Conservation (phyloP, 2,113 vertebrate genomes). For the Coptodon bakossiorum region DNA sequence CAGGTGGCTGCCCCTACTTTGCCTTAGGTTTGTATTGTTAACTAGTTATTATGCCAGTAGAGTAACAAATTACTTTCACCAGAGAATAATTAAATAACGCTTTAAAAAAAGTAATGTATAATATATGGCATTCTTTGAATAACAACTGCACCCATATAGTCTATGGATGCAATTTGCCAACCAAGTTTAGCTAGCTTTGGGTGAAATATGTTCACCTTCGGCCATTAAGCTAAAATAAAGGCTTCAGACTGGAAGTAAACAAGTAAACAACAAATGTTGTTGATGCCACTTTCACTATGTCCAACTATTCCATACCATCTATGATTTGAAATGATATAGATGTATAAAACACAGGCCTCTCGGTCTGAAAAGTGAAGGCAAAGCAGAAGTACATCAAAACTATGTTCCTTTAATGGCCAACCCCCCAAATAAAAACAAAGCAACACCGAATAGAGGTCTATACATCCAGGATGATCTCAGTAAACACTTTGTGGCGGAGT, state of each 20-base stretch:
- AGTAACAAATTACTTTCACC: neutral
- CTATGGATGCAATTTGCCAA: neutral
- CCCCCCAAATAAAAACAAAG: neutral
- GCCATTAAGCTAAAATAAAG: neutral
- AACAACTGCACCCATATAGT: neutral
- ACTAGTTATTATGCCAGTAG: neutral
- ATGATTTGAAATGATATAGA: neutral
- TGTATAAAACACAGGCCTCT: neutral
- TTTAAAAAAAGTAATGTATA: neutral
- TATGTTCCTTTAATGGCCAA: neutral
- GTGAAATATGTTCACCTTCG: neutral
- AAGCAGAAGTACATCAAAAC: neutral
- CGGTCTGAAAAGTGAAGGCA: neutral
- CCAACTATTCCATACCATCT: neutral
- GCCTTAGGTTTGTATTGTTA: neutral
- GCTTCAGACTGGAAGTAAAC: neutral
- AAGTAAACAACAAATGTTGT: neutral
- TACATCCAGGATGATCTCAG: neutral
- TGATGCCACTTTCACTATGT: neutral
- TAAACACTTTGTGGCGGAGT: neutral
- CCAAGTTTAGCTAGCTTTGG: neutral
- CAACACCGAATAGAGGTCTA: neutral
- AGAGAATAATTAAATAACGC: neutral
- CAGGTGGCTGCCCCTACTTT: neutral
- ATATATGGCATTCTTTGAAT: neutral